Conservation (phyloP, 2,113 vertebrate genomes). For the Oceanodroma tethys region DNA sequence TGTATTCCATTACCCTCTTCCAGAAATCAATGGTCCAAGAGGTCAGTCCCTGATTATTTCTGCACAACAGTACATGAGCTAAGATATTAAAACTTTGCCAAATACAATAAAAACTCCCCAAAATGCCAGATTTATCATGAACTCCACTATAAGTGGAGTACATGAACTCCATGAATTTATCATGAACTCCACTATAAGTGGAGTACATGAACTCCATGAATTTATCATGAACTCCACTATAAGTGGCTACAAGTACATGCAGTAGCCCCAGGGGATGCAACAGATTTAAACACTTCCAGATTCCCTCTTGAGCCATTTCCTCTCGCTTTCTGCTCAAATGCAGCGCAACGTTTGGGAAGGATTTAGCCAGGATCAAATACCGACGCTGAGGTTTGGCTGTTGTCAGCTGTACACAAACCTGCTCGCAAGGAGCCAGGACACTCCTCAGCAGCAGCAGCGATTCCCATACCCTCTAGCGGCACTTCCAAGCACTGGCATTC, state of each 20-base stretch:
- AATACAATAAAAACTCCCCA: neutral
- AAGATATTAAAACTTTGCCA: neutral
- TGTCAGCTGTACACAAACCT: neutral
- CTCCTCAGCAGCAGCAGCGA: neutral
- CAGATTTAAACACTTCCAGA: neutral
- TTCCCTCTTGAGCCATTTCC: neutral
- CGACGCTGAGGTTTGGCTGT: neutral
- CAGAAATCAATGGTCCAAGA: neutral
- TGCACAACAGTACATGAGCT: neutral
- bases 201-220: too few species aligned
- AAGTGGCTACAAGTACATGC: neutral
- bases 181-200: neutral
- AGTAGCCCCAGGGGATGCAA: neutral
- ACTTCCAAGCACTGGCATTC: neutral
- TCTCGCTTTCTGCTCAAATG: neutral
- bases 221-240: neutral
- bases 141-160: neutral
- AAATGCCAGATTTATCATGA: neutral
- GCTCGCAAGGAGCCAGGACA: neutral
- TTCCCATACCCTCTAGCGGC: constrained; percentile 45
- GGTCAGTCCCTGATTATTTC: neutral
- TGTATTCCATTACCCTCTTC: neutral
- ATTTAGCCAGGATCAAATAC: neutral
- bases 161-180: neutral
- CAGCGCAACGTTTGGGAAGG: neutral